A percentile compares a stretch with the other conserved stretches of the same genome.
These are phyloP conservation scores for Epizoanthus illoricatus DNA, from an alignment of 92 coral and sea anemone species.

Conservation along the genomic window DNA sequence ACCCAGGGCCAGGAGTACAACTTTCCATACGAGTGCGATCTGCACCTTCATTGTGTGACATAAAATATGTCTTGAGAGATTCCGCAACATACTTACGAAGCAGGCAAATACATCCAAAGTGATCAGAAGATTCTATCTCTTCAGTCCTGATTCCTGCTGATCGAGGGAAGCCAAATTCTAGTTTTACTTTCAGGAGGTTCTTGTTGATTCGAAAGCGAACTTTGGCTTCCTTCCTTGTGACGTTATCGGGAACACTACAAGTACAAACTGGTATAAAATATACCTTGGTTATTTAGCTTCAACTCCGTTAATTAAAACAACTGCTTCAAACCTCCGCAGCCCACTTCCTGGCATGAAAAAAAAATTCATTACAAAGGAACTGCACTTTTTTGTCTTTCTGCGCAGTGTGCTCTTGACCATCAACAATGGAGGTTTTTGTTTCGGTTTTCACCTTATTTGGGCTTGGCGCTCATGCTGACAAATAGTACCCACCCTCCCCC, in stretches of 20 bases:
- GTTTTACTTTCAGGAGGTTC: neutral
- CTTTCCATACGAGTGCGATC: neutral
- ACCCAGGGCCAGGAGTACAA: neutral
- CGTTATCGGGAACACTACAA: neutral
- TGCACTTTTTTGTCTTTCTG: conserved; percentile 22
- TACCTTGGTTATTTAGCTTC: neutral
- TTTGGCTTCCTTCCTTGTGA: neutral
- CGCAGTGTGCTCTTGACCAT: conserved; percentile 8
- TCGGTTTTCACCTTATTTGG: conserved; percentile 8
- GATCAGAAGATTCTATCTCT: no score
- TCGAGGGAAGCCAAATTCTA: neutral
- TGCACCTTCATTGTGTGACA: neutral
- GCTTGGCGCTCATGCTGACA: conserved; percentile 3
- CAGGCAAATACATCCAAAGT: no score
- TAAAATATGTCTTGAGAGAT: neutral
- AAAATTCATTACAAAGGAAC: neutral
- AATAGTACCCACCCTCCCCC: conserved; percentile 31
- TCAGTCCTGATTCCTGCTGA: neutral
- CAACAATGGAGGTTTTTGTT: conserved; percentile 21
- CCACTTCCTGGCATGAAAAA: neutral
- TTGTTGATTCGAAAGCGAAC: neutral
- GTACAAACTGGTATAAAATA: no score
- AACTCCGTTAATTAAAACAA: neutral
- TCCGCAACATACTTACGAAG: neutral
- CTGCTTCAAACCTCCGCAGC: neutral